Conservation (phyloP, 2,888 invertebrate genomes). For the Yponomeuta cagnagella region DNA sequence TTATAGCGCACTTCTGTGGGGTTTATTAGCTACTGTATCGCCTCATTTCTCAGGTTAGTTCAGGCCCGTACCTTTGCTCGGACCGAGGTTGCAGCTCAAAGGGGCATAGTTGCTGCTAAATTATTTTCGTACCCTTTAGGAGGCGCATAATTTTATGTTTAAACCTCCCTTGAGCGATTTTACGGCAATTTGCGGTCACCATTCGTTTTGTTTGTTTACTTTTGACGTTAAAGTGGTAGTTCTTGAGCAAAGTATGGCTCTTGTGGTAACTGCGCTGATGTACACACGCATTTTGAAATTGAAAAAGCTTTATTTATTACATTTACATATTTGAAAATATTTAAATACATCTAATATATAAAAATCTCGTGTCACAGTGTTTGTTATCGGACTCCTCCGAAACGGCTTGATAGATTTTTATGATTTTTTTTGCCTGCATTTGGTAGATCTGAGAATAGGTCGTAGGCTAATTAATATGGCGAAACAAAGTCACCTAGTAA, state of each 20-base stretch:
- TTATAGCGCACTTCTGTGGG: not conserved
- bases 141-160: slow-evolving; percentile 5
- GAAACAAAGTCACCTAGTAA: no score
- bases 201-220: slow-evolving; percentile 3
- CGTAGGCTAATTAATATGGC: no score
- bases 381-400: no score
- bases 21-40: not conserved
- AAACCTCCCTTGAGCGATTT: not conserved
- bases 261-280: not conserved
- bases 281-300: no score
- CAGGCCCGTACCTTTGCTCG: not conserved
- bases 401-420: no score
- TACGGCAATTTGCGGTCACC: slow-evolving; percentile 5
- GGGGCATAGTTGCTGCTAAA: not conserved
- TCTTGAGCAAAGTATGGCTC: not conserved
- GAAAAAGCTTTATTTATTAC: no score
- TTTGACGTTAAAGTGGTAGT: not conserved
- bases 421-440: no score
- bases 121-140: not conserved
- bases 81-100: not conserved
- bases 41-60: not conserved
- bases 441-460: no score
- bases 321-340: no score
- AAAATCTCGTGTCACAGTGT: no score
- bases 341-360: no score